A percentile compares a stretch with the other conserved stretches of the same genome.
Conservation (phyloP, 2,888 invertebrate species). For the Eristalinus sepulchralis region DNA sequence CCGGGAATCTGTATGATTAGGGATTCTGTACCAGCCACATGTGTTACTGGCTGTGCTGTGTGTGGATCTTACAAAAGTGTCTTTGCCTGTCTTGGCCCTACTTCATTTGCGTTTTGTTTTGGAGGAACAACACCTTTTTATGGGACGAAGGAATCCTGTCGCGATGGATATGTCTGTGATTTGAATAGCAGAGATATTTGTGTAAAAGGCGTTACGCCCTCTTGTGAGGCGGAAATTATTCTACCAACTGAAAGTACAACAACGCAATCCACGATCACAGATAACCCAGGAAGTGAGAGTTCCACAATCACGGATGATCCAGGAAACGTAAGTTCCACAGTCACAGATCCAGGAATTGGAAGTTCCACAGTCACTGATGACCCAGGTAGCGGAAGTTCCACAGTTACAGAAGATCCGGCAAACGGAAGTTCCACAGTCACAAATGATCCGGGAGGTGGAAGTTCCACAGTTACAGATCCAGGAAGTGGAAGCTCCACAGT, state of each 20-base stretch:
- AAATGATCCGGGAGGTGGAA: neutral
- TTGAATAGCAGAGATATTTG: conserved; percentile 70
- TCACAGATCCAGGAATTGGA: neutral
- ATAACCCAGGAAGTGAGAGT: neutral
- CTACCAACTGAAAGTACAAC: neutral
- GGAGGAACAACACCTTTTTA: conserved; percentile 73
- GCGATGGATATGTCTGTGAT: conserved; percentile 72
- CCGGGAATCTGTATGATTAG: conserved; percentile 8
- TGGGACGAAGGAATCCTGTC: conserved; percentile 54
- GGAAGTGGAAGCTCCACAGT: neutral
- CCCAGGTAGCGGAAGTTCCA: neutral
- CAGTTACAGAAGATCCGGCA: neutral
- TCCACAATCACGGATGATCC: neutral
- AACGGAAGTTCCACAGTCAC: neutral
- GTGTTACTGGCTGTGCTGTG: conserved; percentile 63
- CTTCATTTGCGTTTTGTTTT: conserved; percentile 77
- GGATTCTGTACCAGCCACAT: neutral
- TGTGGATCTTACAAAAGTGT: conserved; percentile 73
- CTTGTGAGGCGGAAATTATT: neutral
- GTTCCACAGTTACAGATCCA: neutral
- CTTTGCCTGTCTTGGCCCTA: conserved; percentile 76
- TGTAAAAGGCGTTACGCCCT: conserved; percentile 13
- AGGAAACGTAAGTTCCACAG: neutral
- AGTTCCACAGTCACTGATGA: neutral
- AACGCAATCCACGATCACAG: neutral